phyloP scores from a whole-genome alignment of 2,113 vertebrate species.

The Leucopsar rothschildi region DNA sequence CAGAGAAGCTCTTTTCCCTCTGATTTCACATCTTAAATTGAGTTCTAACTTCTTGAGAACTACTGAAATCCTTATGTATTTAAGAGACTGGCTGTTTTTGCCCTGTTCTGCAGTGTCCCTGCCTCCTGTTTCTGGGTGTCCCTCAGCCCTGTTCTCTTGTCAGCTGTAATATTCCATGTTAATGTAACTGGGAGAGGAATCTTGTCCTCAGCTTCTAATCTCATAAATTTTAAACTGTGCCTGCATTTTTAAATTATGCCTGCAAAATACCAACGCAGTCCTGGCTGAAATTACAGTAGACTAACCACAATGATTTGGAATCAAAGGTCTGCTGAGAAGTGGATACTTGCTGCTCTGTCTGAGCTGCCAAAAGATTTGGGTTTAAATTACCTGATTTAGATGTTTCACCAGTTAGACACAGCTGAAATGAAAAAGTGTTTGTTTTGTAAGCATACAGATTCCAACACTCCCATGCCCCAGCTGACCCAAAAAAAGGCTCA shows the following conservation, averaged over 20 bases:
- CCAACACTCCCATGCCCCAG: background rate
- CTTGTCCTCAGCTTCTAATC: background rate
- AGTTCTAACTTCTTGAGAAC: background rate
- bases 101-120: background rate
- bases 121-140: background rate
- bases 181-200: background rate
- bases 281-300: conserved; percentile 50
- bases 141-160: background rate
- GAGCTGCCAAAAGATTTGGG: conserved; percentile 27
- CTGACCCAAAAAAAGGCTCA: background rate
- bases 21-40: background rate
- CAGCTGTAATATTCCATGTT: background rate
- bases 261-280: background rate
- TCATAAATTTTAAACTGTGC: background rate
- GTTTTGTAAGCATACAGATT: background rate
- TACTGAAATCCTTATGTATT: background rate
- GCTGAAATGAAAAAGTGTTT: conserved; percentile 32
- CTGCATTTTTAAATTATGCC: background rate
- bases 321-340: conserved; percentile 11
- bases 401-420: conserved; percentile 17
- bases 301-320: background rate
- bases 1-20: background rate
- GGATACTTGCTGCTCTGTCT: conserved; percentile 5
- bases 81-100: background rate
- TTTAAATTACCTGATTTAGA: conserved; percentile 45